phyloP scores from a whole-genome alignment of 2,113 vertebrate genomes.

The Charadrius vociferus region DNA sequence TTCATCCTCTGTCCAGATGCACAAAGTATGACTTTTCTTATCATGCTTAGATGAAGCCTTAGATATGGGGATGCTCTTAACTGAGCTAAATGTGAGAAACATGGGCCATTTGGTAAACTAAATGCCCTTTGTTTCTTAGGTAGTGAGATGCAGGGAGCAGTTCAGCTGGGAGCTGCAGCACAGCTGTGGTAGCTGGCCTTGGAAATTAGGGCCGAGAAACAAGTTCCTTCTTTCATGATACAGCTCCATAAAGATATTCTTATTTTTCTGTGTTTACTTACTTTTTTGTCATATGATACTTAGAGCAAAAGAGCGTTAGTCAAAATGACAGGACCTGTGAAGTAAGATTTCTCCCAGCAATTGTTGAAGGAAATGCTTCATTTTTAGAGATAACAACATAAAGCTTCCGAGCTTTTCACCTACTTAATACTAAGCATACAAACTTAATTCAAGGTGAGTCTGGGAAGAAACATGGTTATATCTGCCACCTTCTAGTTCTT shows the following conservation, averaged over 20 bases:
- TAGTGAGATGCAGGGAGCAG: neutral
- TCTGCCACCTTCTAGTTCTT: neutral
- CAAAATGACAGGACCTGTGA: neutral
- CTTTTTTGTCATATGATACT: neutral
- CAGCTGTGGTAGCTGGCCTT: conserved; percentile 24
- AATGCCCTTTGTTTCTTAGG: conserved; percentile 10
- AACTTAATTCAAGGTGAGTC: neutral
- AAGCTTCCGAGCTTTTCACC: neutral
- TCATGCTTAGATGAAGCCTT: neutral
- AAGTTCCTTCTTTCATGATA: conserved; percentile 28
- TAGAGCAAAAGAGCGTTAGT: neutral
- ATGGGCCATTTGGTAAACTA: neutral
- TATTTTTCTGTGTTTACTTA: neutral
- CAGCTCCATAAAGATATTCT: neutral
- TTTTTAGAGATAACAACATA: neutral
- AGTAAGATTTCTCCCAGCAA: neutral
- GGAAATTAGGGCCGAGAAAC: neutral
- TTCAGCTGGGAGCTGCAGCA: conserved; percentile 17
- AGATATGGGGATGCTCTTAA: neutral
- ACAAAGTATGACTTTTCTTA: neutral
- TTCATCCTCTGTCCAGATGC: neutral
- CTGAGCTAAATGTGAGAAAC: neutral
- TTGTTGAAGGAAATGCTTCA: neutral
- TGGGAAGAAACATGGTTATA: neutral
- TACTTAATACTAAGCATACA: neutral